Evolutionary conservation across 2,113 vertebrate genomes (phyloP).

Genomic region (Megaptera novaeangliae): DNA sequence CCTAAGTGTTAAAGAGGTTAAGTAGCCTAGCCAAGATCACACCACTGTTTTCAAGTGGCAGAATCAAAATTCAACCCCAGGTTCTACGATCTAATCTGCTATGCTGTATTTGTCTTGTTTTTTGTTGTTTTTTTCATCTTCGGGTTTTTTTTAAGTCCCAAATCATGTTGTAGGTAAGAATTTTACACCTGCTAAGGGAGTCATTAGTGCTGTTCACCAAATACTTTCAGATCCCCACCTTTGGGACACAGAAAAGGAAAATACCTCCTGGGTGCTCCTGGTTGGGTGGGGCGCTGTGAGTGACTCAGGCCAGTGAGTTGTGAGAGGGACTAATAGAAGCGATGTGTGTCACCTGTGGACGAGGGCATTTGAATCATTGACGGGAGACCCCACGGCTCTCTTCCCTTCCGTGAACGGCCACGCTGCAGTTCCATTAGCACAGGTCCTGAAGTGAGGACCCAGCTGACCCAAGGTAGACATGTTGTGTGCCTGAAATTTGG

Average conservation of each 20-base stretch:
- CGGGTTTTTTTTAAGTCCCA: not conserved
- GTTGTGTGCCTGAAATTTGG: not conserved
- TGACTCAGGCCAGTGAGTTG: too few relatives aligned
- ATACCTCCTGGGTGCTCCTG: not conserved
- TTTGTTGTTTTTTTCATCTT: not conserved
- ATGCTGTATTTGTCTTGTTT: not conserved
- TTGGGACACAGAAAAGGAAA: not conserved
- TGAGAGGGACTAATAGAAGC: not conserved
- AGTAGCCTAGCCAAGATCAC: not conserved
- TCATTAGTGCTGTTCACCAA: not conserved
- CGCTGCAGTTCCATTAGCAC: not conserved
- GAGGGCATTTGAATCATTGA: not conserved
- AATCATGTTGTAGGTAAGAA: not conserved
- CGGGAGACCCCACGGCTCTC: not conserved
- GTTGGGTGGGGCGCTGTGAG: not conserved
- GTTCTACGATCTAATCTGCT: not conserved
- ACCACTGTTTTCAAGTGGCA: not conserved
- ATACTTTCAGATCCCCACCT: not conserved
- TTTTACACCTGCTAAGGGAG: not conserved
- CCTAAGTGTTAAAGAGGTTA: not conserved
- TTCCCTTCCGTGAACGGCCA: not conserved
- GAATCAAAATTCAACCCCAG: not conserved
- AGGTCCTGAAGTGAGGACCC: not conserved
- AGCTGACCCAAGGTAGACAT: too few relatives aligned
- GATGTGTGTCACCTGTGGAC: not conserved